These are phyloP conservation scores for Cecidostiba fungosa DNA, from an alignment of 2,888 invertebrate genomes.

Conservation along the genomic window DNA sequence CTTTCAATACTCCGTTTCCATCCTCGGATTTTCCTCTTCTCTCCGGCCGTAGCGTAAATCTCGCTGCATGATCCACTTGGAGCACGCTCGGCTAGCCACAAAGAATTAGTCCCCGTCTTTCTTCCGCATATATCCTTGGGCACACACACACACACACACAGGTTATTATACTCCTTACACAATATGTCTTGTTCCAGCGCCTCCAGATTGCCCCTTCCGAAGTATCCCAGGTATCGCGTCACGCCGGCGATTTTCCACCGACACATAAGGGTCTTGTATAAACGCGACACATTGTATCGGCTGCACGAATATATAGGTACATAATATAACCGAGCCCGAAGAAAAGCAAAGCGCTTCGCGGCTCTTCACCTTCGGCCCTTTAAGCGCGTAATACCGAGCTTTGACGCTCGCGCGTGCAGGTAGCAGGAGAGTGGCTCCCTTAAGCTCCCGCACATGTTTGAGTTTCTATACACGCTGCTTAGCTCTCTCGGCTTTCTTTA, in stretches of 20 bases:
- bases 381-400: not conserved
- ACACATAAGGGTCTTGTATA: not conserved
- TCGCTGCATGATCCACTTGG: slow-evolving; percentile 70
- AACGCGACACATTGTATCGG: slow-evolving; percentile 54
- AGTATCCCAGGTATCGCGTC: slow-evolving; percentile 10
- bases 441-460: slow-evolving; percentile 29
- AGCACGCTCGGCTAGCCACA: slow-evolving; percentile 79
- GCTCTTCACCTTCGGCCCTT: slow-evolving; percentile 41
- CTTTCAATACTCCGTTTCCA: not conserved
- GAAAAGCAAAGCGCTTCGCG: slow-evolving; percentile 34
- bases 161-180: slow-evolving; percentile 79
- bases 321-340: not conserved
- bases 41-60: not conserved
- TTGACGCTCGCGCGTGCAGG: slow-evolving; percentile 43
- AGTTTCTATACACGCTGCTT: slow-evolving; percentile 9
- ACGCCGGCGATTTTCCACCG: slow-evolving; percentile 12
- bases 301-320: not conserved
- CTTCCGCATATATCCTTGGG: not conserved
- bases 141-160: slow-evolving; percentile 66
- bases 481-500: slow-evolving; percentile 68
- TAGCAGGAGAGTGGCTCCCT: slow-evolving; percentile 21
- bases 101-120: slow-evolving; percentile 69
- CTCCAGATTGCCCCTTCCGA: slow-evolving; percentile 20
- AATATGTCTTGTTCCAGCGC: slow-evolving; percentile 70
- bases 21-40: not conserved